These are phyloP conservation scores for Sapayoa aenigma DNA, from an alignment of 2,113 vertebrate species.

Conservation along the genomic window DNA sequence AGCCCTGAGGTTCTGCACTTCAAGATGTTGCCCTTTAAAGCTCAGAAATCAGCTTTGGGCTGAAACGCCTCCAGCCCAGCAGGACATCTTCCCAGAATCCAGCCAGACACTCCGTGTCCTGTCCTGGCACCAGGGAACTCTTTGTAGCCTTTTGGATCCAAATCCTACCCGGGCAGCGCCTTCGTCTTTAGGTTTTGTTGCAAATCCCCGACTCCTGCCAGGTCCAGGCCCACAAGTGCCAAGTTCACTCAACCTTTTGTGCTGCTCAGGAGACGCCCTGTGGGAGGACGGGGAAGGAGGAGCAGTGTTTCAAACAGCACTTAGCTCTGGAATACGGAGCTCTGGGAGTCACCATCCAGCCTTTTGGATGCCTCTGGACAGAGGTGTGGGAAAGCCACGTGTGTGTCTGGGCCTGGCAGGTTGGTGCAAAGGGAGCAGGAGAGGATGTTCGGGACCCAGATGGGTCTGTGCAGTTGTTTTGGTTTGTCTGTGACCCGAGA, in stretches of 20 bases:
- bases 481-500: not conserved
- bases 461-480: not conserved
- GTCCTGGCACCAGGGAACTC: accelerated
- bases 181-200: not conserved
- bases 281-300: not conserved
- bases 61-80: not conserved
- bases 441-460: not conserved
- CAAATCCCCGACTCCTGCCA: not conserved
- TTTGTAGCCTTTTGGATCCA: not conserved
- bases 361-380: not conserved
- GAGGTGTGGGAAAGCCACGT: not conserved
- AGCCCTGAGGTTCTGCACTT: not conserved
- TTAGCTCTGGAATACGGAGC: not conserved
- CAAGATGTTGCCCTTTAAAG: not conserved
- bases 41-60: not conserved
- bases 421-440: not conserved
- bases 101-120: not conserved
- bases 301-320: not conserved
- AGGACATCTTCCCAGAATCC: constrained; percentile 27
- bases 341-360: not conserved
- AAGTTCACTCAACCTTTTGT: not conserved
- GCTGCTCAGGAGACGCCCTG: not conserved
- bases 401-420: not conserved
- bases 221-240: not conserved
- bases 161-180: not conserved